Percentiles rank a stretch among this genome's conserved stretches.
Conservation (phyloP, 92 coral and sea anemone genomes). For the Heteractis magnifica region DNA sequence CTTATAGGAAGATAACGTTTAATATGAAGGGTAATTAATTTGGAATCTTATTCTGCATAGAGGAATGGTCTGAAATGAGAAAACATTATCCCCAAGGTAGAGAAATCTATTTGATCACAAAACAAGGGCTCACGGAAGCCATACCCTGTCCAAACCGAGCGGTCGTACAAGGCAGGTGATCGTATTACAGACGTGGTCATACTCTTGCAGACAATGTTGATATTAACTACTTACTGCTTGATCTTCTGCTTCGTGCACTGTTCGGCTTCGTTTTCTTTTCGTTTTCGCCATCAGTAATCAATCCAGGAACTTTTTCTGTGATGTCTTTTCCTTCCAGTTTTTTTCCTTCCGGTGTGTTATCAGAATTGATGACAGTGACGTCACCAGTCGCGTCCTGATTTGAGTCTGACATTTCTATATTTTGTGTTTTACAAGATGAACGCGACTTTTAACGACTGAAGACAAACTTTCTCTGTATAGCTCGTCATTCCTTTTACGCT, state of each 20-base stretch:
- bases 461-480: not conserved
- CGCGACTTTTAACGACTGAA: not conserved
- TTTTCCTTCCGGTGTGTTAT: conserved; percentile 10
- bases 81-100: too few relatives aligned
- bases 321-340: conserved; percentile 24
- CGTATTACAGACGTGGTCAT: not conserved
- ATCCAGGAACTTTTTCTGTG: conserved; percentile 41
- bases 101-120: too few relatives aligned
- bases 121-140: too few relatives aligned
- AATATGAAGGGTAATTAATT: too few relatives aligned
- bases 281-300: conserved; percentile 46
- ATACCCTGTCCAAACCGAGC: not conserved
- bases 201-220: not conserved
- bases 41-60: too few relatives aligned
- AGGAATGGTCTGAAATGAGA: too few relatives aligned
- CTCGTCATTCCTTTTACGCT: not conserved
- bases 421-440: not conserved
- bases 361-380: not conserved
- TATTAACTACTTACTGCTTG: conserved; percentile 37
- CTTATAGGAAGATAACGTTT: too few relatives aligned
- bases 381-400: not conserved
- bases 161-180: not conserved
- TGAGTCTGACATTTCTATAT: not conserved
- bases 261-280: conserved; percentile 1
- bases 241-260: conserved; percentile 29